These are phyloP conservation scores for Aspiorhynchus laticeps DNA, from an alignment of 2,113 vertebrate genomes.

Conservation along the genomic window DNA sequence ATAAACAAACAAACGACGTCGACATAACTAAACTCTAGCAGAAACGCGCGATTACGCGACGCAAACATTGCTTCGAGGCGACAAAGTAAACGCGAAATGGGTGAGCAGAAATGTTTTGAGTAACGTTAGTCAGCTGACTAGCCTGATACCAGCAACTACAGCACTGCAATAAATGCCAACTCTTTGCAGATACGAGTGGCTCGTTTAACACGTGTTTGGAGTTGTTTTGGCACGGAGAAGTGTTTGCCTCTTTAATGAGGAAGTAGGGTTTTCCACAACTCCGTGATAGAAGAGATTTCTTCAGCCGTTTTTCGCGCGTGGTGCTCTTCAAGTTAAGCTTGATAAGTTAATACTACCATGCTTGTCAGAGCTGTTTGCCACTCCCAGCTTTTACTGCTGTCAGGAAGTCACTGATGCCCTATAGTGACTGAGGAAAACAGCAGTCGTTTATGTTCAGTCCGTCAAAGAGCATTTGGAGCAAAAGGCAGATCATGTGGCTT, in stretches of 20 bases:
- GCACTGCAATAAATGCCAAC: background rate
- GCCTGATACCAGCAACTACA: background rate
- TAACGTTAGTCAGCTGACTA: constrained; percentile 34
- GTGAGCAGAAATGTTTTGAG: constrained; percentile 22
- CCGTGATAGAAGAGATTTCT: background rate
- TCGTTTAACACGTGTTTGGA: background rate
- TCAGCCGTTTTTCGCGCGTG: background rate
- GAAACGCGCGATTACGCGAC: background rate
- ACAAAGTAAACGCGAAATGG: constrained; percentile 8
- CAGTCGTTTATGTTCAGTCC: background rate
- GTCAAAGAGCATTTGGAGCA: constrained; percentile 14
- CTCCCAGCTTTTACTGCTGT: constrained; percentile 23
- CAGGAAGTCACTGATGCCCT: constrained; percentile 22
- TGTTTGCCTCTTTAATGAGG: background rate
- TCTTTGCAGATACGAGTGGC: background rate
- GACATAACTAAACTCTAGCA: background rate
- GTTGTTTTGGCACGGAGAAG: background rate
- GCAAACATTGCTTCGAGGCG: background rate
- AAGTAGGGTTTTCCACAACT: background rate
- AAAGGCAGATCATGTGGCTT: constrained; percentile 81
- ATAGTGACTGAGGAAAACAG: background rate
- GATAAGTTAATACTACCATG: background rate
- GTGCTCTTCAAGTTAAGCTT: background rate
- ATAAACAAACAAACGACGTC: background rate
- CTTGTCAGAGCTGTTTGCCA: constrained; percentile 9